phyloP scores from a whole-genome alignment of 1,140 invertebrate species.

The Daktulosphaira vitifoliae region DNA sequence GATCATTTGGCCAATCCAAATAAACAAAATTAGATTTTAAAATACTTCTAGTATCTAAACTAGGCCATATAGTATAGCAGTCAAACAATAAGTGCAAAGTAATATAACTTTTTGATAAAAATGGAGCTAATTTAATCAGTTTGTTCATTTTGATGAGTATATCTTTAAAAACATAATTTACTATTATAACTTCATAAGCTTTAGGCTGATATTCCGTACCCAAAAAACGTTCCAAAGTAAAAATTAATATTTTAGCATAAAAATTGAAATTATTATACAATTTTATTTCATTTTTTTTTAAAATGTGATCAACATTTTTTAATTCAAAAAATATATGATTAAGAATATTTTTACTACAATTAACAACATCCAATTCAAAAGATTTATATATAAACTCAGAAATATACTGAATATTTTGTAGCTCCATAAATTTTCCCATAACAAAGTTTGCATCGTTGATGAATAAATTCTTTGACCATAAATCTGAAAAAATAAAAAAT shows the following conservation, averaged over 20 bases:
- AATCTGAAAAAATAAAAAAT: background rate
- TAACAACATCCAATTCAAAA: background rate
- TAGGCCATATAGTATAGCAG: conserved; percentile 10
- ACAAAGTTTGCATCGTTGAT: background rate
- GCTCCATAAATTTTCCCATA: conserved; percentile 7
- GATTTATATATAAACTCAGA: conserved; percentile 13
- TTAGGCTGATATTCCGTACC: background rate
- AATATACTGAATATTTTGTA: conserved; percentile 17
- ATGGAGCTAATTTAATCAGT: background rate
- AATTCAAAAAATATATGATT: background rate
- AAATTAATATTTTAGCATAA: conserved; percentile 20
- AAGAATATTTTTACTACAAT: background rate
- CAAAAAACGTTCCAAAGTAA: conserved; percentile 7
- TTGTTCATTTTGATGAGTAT: background rate
- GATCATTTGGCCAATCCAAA: background rate
- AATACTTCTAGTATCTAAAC: background rate
- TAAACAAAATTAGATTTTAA: background rate
- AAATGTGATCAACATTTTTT: background rate
- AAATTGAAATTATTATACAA: background rate
- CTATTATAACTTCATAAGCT: background rate
- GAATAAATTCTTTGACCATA: conserved; percentile 4
- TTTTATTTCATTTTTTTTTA: background rate
- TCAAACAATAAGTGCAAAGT: conserved; percentile 15
- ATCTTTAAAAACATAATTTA: background rate
- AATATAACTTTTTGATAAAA: conserved; percentile 2